Evolutionary conservation across 2,888 invertebrate genomes (phyloP).

Genomic region (Patella pellucida): DNA sequence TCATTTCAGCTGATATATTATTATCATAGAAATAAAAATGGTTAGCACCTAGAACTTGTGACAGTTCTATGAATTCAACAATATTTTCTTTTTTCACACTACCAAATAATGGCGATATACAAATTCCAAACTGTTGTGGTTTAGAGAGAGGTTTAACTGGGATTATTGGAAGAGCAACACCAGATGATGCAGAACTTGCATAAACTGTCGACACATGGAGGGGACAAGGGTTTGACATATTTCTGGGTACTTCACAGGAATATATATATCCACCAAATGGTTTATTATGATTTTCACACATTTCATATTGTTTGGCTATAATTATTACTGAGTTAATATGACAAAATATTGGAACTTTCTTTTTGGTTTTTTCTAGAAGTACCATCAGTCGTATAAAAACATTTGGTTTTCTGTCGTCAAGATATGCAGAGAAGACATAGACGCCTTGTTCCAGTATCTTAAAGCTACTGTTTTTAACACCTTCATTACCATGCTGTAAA

Average conservation of each 20-base stretch:
- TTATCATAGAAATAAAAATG: constrained; percentile 62
- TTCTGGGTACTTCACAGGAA: constrained; percentile 50
- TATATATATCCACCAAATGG: constrained; percentile 58
- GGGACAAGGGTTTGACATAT: constrained; percentile 31
- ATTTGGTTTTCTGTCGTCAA: constrained; percentile 52
- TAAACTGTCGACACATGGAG: constrained; percentile 23
- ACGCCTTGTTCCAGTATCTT: constrained; percentile 34
- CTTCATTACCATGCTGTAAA: constrained; percentile 6
- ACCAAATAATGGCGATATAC: constrained; percentile 65
- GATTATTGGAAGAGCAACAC: constrained; percentile 33
- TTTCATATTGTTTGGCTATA: constrained; percentile 50
- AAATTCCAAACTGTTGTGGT: constrained; percentile 50
- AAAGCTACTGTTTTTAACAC: constrained; percentile 38
- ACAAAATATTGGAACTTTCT: constrained; percentile 41
- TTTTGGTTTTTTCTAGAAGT: constrained; percentile 39
- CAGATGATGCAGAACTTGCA: background rate
- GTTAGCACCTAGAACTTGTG: constrained; percentile 58
- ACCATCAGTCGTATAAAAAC: constrained; percentile 47
- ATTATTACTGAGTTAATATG: constrained; percentile 16
- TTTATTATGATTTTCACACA: constrained; percentile 63
- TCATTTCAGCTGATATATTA: constrained; percentile 38
- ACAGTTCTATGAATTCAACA: constrained; percentile 63
- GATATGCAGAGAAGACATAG: constrained; percentile 60
- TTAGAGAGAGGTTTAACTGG: constrained; percentile 17
- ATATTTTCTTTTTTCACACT: constrained; percentile 43